These are phyloP conservation scores for Heterotilapia buettikoferi DNA, from an alignment of 2,113 vertebrate species.

Conservation along the genomic window DNA sequence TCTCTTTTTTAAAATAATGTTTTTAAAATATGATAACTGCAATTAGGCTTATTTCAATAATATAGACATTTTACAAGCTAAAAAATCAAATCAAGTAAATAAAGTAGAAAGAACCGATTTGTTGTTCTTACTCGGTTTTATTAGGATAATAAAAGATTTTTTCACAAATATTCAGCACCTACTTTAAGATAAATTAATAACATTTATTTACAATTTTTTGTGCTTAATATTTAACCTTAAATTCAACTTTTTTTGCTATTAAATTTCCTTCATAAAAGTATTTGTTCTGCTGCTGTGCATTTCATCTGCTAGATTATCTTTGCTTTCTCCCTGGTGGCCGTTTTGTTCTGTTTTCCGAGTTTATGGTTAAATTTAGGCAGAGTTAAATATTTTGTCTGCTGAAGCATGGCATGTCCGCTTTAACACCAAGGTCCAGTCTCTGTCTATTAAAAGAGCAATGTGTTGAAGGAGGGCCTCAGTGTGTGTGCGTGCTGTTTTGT, in stretches of 20 bases:
- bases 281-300: not conserved
- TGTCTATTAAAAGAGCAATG: slow-evolving; percentile 53
- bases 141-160: accelerated
- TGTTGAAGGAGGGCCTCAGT: slow-evolving; percentile 25
- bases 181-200: not conserved
- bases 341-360: not conserved
- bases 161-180: not conserved
- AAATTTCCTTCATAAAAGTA: not conserved
- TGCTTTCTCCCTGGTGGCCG: not conserved
- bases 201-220: not conserved
- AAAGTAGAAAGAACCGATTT: not conserved
- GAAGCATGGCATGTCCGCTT: not conserved
- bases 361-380: not conserved
- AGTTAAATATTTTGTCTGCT: not conserved
- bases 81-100: not conserved
- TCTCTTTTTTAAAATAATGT: not conserved
- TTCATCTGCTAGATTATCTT: not conserved
- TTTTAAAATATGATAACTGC: not conserved
- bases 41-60: not conserved
- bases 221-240: not conserved
- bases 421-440: not conserved
- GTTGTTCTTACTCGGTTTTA: not conserved
- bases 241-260: not conserved
- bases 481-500: slow-evolving; percentile 53
- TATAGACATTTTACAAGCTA: not conserved